Evolutionary conservation across 2,113 vertebrate genomes (phyloP), one percentile per base, ranked within the genome.

Genomic region (Tretioscincus oriximinensis): DNA sequence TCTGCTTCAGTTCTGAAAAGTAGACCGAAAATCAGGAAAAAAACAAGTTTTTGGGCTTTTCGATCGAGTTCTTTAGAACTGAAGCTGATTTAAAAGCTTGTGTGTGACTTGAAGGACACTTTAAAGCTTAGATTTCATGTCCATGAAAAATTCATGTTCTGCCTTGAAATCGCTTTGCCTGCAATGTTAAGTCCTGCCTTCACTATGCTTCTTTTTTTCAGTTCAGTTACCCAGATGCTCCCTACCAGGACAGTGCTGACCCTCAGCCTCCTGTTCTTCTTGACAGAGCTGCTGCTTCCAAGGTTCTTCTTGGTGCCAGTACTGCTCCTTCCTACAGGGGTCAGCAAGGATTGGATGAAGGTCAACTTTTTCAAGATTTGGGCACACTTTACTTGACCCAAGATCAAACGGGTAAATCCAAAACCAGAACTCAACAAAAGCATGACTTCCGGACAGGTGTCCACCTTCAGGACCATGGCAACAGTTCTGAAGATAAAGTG

Each of bases 291-390:
- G 88, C 90, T 79, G 70, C 91, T 47, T 82, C 91, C 78, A 91
- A 91, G 51, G 73, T 88, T 83, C 77, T 91, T 35, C 93, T 95
- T 80, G 93, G 91, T 73, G 86, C 89, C 35, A 93, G 94, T 31
- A 91, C 95, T 22, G 88, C 92, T 29, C 93, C 95, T 69, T 95
- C 96, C 82, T 94, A 95, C 1, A 91, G 96, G 1, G 89, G 95
- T 76, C 94, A 94, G 70, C 93, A 88, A 78, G 95, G 95, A 77
- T 88, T 91, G n/a, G 95, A 96, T 1, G 95, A 96, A 79, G 95
- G 95, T 29, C 97, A 97, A 91, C 93, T 97, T 87, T 94, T 98
- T 83, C 96, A 98, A 88, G 96, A 97, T 81, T 92, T 96, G 29
- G 86, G 96, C 68, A 94, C 96, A 61, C 91, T 96, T 22, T 96